Base-by-base conservation (phyloP, 2,888 invertebrate species). In the Dicycla oo region DNA sequence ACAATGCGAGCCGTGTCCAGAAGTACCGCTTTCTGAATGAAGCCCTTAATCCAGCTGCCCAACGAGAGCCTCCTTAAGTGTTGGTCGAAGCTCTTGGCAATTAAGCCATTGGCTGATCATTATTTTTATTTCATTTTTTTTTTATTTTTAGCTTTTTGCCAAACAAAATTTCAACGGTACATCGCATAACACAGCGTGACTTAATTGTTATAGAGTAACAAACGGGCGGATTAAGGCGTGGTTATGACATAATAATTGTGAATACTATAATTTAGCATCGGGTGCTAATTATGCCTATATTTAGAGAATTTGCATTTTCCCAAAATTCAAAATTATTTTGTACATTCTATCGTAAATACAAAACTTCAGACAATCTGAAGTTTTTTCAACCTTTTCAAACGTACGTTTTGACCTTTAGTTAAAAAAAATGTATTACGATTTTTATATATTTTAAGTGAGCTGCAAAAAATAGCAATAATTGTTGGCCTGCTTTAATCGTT, bases 391-490 rank as follows among this genome's bases (percentile, higher is more conserved):
- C 6, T 38, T 34, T 38, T 38, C 18, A 20, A 45, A 45, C 30
- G 10, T 23, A 23, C 8, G 8, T 15, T 54, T 13, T 15, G 10
- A 43, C 26, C 2, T 6, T 54, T 10, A 26, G 2, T 26, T 26
- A 20, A 26, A 40, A 49, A 34, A 56, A 40, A 63, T 75, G 30
- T 47, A 57, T 45, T 62, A 66, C 65, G 13, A 15, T 18, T 53
- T 68, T 26, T 23, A 43, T 43, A n/a, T 61, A n/a, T 45, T 47
- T 23, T 51, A n/a, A 38, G 13, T 34, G 43, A 23, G 5, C 5
- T 66, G 5, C n/a, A 66, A 30, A 20, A 30, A 51, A 58, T 20
- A 58, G 8, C 38, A 13, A 38, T 8, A 13, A 38, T 8, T 7
- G 47, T 7, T 6, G 3, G 7, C 18, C n/a, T 20, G 10, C 10